Evolutionary conservation across 23 tunicate species (phyloP).

Genomic region (Trididemnum clinides): DNA sequence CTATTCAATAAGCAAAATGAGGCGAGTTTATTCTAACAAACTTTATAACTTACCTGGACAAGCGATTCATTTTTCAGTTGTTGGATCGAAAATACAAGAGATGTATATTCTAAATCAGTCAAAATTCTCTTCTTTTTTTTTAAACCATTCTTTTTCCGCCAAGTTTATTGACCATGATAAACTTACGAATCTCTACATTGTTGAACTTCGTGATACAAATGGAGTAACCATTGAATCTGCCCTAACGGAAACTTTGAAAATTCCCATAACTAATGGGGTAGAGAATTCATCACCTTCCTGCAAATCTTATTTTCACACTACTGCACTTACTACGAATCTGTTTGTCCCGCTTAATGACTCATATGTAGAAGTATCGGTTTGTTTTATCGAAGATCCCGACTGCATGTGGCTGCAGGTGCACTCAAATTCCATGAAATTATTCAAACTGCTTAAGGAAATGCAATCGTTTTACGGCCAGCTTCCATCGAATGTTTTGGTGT

Average conservation of each 20-base stretch:
- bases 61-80: background rate
- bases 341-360: background rate
- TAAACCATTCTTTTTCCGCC: slow-evolving; percentile 7
- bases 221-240: background rate
- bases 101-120: background rate
- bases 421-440: slow-evolving; percentile 20
- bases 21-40: background rate
- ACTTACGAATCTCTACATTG: background rate
- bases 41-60: background rate
- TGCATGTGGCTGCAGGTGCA: slow-evolving; percentile 72
- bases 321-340: background rate
- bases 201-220: background rate
- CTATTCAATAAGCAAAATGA: background rate
- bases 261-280: background rate
- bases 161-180: background rate
- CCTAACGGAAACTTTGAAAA: background rate
- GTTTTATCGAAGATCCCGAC: slow-evolving; percentile 69
- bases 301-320: background rate
- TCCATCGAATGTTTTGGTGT: slow-evolving; percentile 16
- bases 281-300: background rate
- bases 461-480: slow-evolving; percentile 18
- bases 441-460: slow-evolving; percentile 41
- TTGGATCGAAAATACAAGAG: background rate
- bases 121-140: background rate
- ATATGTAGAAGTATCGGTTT: slow-evolving; percentile 38